Conservation (phyloP, 2,113 vertebrate species). For the Anarrhichthys ocellatus region DNA sequence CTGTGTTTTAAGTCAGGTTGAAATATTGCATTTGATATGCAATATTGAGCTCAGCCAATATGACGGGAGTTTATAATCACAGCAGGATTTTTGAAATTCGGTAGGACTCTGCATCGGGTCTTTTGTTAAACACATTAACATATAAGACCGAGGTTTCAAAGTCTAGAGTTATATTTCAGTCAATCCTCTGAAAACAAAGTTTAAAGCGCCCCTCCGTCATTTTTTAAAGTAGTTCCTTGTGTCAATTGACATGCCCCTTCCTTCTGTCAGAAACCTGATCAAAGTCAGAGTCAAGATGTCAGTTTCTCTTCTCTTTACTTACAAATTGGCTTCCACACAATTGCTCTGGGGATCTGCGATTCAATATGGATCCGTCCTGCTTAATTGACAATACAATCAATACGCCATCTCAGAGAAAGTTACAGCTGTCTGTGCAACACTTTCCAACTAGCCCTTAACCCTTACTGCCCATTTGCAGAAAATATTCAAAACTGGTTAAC, state of each 20-base stretch:
- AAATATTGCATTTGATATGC: not conserved
- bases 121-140: not conserved
- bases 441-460: not conserved
- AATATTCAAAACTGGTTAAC: not conserved
- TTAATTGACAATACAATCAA: constrained; percentile 58
- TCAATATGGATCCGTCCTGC: constrained; percentile 2
- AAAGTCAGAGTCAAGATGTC: constrained; percentile 39
- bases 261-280: constrained; percentile 11
- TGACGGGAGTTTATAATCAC: not conserved
- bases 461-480: not conserved
- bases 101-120: not conserved
- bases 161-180: not conserved
- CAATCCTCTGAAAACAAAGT: not conserved
- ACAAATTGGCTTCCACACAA: constrained; percentile 26
- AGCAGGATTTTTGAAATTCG: not conserved
- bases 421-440: not conserved
- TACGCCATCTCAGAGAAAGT: constrained; percentile 19
- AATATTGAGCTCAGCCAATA: not conserved
- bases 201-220: not conserved
- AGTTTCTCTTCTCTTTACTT: constrained; percentile 11
- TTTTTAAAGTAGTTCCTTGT: not conserved
- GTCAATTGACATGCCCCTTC: constrained; percentile 39
- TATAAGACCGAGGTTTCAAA: not conserved
- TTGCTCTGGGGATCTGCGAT: constrained; percentile 21
- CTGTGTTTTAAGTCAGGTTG: not conserved